Conservation (phyloP, 2,113 vertebrate species). For the Xiphophorus maculatus region DNA sequence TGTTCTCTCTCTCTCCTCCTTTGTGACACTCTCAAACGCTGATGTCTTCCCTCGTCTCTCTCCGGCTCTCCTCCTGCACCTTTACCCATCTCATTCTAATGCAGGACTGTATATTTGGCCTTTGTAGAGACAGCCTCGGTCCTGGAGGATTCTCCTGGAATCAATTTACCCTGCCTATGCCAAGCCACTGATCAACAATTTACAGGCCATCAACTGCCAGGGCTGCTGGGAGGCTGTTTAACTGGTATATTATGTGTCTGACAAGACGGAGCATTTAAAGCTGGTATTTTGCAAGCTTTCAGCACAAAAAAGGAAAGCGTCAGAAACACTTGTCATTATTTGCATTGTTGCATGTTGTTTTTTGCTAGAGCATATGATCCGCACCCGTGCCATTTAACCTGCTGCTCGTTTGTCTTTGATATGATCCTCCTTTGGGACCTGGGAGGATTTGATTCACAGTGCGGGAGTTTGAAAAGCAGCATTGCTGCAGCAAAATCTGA, state of each 20-base stretch:
- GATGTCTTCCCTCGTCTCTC: slow-evolving; percentile 43
- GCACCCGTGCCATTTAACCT: slow-evolving; percentile 9
- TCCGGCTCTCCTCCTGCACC: not conserved
- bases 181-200: slow-evolving; percentile 76
- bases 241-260: slow-evolving; percentile 68
- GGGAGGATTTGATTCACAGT: slow-evolving; percentile 23
- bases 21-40: slow-evolving; percentile 31
- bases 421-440: slow-evolving; percentile 24
- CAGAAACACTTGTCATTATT: slow-evolving; percentile 6
- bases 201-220: slow-evolving; percentile 68
- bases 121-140: slow-evolving; percentile 65
- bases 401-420: slow-evolving; percentile 9
- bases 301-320: slow-evolving; percentile 30
- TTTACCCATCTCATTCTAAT: slow-evolving; percentile 64
- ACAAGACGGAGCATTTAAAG: slow-evolving; percentile 53
- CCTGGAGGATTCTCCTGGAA: slow-evolving; percentile 72
- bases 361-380: not conserved
- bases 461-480: slow-evolving; percentile 15
- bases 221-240: slow-evolving; percentile 68
- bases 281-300: slow-evolving; percentile 15
- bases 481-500: slow-evolving; percentile 15
- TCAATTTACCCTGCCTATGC: slow-evolving; percentile 68
- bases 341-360: not conserved
- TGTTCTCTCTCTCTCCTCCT: slow-evolving; percentile 22
- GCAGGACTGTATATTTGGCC: slow-evolving; percentile 69